Evolutionary conservation across 2,797 vertebrate genomes (phyloP).

Genomic region (Mormyrus proboscirostris): DNA sequence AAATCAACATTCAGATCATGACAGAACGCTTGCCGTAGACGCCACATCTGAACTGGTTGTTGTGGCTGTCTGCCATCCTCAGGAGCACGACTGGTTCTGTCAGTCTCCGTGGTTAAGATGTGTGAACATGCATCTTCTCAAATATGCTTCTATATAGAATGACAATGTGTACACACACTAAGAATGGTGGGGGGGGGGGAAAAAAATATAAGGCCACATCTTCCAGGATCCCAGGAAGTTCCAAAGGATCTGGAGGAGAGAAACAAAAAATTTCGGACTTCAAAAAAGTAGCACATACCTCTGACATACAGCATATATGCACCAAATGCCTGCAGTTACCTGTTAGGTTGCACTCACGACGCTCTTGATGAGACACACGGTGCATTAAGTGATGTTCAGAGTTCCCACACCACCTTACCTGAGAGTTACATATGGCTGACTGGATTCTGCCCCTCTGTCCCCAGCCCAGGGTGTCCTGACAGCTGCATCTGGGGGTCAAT

Average conservation of each 20-base stretch:
- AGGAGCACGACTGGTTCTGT: conserved; percentile 44
- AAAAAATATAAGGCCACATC: conserved; percentile 60
- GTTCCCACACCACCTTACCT: conserved; percentile 38
- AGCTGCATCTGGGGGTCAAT: conserved; percentile 87
- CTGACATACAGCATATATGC: neutral
- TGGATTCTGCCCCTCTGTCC: conserved; percentile 80
- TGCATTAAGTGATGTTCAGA: neutral
- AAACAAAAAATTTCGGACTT: conserved; percentile 16
- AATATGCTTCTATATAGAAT: conserved; percentile 24
- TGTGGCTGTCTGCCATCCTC: conserved; percentile 27
- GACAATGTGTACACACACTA: conserved; percentile 54
- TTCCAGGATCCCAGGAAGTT: conserved; percentile 59
- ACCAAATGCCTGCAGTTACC: neutral
- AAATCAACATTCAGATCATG: neutral
- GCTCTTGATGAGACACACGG: neutral
- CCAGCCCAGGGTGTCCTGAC: conserved; percentile 75
- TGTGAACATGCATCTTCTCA: conserved; percentile 12
- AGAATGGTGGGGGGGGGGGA: conserved; percentile 46
- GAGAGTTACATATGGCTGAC: conserved; percentile 76
- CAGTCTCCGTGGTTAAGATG: conserved; percentile 44
- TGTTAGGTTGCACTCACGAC: neutral
- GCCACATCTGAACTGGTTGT: conserved; percentile 32
- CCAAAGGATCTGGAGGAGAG: conserved; percentile 46
- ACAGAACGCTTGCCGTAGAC: neutral
- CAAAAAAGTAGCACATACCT: neutral